These are phyloP conservation scores for Melanotus villosus DNA, from an alignment of 2,888 invertebrate genomes.

Conservation along the genomic window DNA sequence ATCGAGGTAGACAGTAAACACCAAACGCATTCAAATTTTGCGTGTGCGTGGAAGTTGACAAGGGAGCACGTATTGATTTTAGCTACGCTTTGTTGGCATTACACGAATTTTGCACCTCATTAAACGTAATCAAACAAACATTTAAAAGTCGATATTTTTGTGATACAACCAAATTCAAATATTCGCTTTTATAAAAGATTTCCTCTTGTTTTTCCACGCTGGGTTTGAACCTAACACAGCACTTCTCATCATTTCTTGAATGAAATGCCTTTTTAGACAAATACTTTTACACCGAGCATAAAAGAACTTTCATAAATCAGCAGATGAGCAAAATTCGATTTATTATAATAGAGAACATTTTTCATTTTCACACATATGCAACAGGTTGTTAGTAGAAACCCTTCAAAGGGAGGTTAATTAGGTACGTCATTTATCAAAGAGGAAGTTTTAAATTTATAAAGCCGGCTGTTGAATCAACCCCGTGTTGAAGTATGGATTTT, in stretches of 20 bases:
- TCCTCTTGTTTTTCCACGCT: too few relatives aligned
- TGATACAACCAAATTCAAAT: too few relatives aligned
- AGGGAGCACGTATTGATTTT: slow-evolving; percentile 11
- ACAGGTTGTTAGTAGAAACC: background rate
- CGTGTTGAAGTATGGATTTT: background rate
- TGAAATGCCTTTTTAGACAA: background rate
- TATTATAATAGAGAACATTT: slow-evolving; percentile 5
- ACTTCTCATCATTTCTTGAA: too few relatives aligned
- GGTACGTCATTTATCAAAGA: background rate
- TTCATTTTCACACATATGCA: slow-evolving; percentile 11
- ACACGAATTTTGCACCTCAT: slow-evolving; percentile 9
- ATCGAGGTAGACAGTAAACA: background rate
- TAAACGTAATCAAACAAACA: slow-evolving; percentile 3
- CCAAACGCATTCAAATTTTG: slow-evolving; percentile 8
- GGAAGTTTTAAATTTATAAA: slow-evolving; percentile 6
- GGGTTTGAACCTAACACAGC: background rate
- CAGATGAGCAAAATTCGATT: background rate
- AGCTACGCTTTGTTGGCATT: slow-evolving; percentile 4
- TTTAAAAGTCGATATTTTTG: background rate
- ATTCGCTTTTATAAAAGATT: too few relatives aligned
- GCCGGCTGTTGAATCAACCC: background rate
- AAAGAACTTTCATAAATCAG: background rate
- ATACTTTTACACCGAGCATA: background rate
- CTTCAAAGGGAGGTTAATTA: slow-evolving; percentile 15
- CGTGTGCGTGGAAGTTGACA: slow-evolving; percentile 7